Evolutionary conservation across 2,797 vertebrate species (phyloP), one percentile per base, ranked within the genome.

Genomic region (Poeciliopsis turneri): DNA sequence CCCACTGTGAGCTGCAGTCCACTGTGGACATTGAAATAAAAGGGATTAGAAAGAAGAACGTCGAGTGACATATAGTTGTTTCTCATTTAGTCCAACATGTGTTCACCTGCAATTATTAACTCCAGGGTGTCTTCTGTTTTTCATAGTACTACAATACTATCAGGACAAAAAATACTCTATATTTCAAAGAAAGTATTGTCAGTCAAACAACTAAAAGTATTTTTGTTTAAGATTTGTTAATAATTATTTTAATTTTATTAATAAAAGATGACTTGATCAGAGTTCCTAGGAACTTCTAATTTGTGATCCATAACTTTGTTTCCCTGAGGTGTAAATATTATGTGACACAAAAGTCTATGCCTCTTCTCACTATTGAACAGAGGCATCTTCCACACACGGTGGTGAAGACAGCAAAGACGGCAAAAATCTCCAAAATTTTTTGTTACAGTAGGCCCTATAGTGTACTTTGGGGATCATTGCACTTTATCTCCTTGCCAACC

Each of bases 21-120:
- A 61, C 43, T 0, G 7, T 68, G 79, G 69, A 85, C 72, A 69
- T 75, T 47, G 46, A 76, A 70, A 74, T 74, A 85, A 76, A 68
- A 85, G 49, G 74, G 80, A 41, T 72, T 83, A 47, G 78, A 81
- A 59, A 73, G 81, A 79, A 66, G 69, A 83, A 78, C 76, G 57
- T 81, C 39, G n/a, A n/a, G 64, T 36, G 33, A 47, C 75, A 72
- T 78, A 78, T 74, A 76, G 78, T 77, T 78, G 72, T 74, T 81
- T 83, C 77, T 1, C 0, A 39, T 89, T 39, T 41, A 68, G 30
- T 64, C 30, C 61, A 18, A 36, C 1, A 9, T 64, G 5, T 3
- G 11, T 64, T 36, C 59, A 36, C 16, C 15, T 20, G 30, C 30
- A 64, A 2, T 36, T 16, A 64, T 64, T 36, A 64, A 64, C 7